Evolutionary conservation across 2,113 vertebrate species (phyloP).

Genomic region (Mormyrus lacerda): DNA sequence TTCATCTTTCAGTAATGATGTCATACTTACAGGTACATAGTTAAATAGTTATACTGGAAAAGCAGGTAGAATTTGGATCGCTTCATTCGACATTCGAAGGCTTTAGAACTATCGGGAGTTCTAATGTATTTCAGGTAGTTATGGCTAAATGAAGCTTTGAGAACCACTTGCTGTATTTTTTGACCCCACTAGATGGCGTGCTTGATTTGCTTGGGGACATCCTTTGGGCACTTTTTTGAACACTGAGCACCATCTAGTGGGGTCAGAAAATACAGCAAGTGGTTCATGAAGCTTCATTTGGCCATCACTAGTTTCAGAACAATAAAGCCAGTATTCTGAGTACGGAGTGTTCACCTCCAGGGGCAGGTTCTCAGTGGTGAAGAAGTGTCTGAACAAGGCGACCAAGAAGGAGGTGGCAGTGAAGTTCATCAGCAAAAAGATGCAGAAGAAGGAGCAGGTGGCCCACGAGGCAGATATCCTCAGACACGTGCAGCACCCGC

Average conservation of each 20-base stretch:
- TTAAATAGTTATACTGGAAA: not conserved
- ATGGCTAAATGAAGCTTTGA: not conserved
- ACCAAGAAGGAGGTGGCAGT: slow-evolving; percentile 89
- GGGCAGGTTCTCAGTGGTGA: slow-evolving; percentile 93
- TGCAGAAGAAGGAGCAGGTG: slow-evolving; percentile 95
- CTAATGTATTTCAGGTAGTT: not conserved
- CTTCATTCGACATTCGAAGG: not conserved
- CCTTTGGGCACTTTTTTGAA: not conserved
- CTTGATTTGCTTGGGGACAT: not conserved
- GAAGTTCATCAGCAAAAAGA: slow-evolving; percentile 92
- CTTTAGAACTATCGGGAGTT: not conserved
- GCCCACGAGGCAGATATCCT: slow-evolving; percentile 86
- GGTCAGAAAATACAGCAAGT: not conserved
- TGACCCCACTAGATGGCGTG: not conserved
- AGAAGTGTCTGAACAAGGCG: slow-evolving; percentile 84
- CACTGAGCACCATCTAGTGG: not conserved
- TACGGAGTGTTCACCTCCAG: slow-evolving; percentile 45
- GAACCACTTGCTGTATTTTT: not conserved
- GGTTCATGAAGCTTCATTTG: not conserved
- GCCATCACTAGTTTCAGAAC: not conserved
- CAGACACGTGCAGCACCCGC: slow-evolving; percentile 79
- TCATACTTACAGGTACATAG: not conserved
- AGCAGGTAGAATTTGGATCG: not conserved
- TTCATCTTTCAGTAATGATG: not conserved
- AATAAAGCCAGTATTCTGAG: not conserved